A percentile compares a stretch with the other conserved stretches of the same genome.
These are phyloP conservation scores for Mandrillus leucophaeus DNA, from an alignment of 2,113 vertebrate genomes.

Conservation along the genomic window DNA sequence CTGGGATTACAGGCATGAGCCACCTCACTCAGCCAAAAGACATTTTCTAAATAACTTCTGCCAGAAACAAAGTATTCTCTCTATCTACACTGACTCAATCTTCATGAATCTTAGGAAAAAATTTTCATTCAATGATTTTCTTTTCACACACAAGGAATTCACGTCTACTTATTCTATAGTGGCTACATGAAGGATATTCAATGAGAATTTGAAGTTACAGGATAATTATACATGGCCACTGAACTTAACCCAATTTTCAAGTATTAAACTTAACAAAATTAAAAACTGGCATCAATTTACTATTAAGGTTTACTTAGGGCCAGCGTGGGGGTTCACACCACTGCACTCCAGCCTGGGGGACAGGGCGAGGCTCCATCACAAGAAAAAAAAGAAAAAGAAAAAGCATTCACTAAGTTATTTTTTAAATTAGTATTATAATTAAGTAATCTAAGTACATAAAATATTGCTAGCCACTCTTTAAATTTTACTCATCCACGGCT, in stretches of 20 bases:
- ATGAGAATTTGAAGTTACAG: neutral
- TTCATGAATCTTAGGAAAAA: neutral
- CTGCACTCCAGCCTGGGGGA: too few relatives aligned
- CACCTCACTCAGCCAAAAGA: too few relatives aligned
- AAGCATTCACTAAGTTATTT: neutral
- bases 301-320: neutral
- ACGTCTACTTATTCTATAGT: neutral
- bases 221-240: neutral
- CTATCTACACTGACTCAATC: neutral
- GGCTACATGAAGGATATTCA: neutral
- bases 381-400: neutral
- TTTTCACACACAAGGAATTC: neutral
- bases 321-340: too few relatives aligned
- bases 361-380: too few relatives aligned
- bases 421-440: neutral
- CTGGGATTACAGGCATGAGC: too few relatives aligned
- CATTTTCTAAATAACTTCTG: neutral
- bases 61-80: neutral
- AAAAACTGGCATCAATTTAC: slow-evolving; percentile 6
- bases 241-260: slow-evolving; percentile 23
- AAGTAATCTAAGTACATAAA: neutral
- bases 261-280: slow-evolving; percentile 9
- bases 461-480: neutral
- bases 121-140: neutral
- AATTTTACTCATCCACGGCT: neutral